Percentiles rank a stretch among this genome's conserved stretches.
Evolutionary conservation across 2,113 vertebrate genomes (phyloP).

Genomic region (Asarcornis scutulata): DNA sequence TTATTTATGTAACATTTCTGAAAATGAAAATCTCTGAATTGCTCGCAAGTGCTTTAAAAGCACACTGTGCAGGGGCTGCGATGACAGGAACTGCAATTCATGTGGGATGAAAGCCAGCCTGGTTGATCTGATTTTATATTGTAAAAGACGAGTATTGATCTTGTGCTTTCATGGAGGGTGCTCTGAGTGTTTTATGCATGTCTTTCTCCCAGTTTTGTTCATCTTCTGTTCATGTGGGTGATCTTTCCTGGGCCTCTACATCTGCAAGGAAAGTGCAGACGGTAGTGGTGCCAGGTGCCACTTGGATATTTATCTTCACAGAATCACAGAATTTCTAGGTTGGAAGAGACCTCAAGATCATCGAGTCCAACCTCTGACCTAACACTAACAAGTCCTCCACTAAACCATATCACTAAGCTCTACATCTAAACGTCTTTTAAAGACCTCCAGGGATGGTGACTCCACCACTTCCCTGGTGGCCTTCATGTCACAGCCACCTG

Average conservation of each 20-base stretch:
- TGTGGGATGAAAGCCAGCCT: background rate
- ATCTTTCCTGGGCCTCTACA: background rate
- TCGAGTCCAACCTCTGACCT: too few species aligned
- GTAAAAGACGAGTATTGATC: background rate
- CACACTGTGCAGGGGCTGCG: background rate
- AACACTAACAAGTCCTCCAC: too few species aligned
- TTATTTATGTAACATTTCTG: background rate
- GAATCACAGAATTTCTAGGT: too few species aligned
- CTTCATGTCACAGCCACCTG: background rate
- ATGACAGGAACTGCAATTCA: background rate
- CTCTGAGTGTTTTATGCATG: background rate
- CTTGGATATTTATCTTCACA: background rate
- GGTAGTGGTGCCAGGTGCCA: accelerated
- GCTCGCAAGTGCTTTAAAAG: background rate
- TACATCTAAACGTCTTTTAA: too few species aligned
- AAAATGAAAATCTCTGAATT: background rate
- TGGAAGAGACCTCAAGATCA: too few species aligned
- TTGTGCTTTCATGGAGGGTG: accelerated
- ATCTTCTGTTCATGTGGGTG: background rate
- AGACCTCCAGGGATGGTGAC: too few species aligned
- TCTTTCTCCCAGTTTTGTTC: background rate
- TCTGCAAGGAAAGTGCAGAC: background rate
- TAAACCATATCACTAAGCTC: too few species aligned
- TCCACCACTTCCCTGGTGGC: background rate
- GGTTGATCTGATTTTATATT: background rate